Base-by-base conservation (phyloP, 2,888 invertebrate species). In the Dicyrtomina minuta region DNA sequence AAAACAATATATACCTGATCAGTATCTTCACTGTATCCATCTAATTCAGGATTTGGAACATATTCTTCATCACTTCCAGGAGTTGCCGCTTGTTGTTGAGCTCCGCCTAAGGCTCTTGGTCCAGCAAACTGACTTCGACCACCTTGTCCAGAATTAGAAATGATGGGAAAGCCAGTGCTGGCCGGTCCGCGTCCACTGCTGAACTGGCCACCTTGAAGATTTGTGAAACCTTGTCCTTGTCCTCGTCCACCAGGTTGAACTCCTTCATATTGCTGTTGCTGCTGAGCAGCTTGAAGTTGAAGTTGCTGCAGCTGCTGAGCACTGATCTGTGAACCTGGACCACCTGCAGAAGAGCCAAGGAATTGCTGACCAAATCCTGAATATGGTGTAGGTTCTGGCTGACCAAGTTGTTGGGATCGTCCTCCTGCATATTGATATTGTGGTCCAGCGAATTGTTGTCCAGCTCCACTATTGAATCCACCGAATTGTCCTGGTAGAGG, bases 11-110 rank as follows among this genome's bases (percentile, higher is more conserved):
- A 39, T 69, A 75, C 76, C 71, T 77, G 71, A 64, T 78, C 78
- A 46, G 70, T 72, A 58, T 78, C 78, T 65, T 78, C 78, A 64
- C 74, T 74, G 68, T 70, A 78, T 22, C 76, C 78, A 55, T 77
- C 78, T n/a, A 77, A 65, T 20, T 74, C 75, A 26, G 69, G 62
- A 51, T 67, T 76, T 39, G 75, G 74, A 43, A 69, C 67, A 59
- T 74, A 77, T 17, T 61, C 58, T 12, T 71, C 22, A 5, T 10
- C 60, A 27, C 17, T 49, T 12, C 10, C 5, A 26, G 10, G 8
- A 10, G 24, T 66, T 62, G 56, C 66, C 22, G 24, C 12, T 6
- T 66, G 27, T 10, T 26, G 17, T 26, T 68, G 58, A 15, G 33
- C 59, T 44, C 17, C 46, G 20, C 49, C 20, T 51, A 26, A n/a